Conservation (phyloP, 2,888 invertebrate species). For the Drosophila lacicola region DNA sequence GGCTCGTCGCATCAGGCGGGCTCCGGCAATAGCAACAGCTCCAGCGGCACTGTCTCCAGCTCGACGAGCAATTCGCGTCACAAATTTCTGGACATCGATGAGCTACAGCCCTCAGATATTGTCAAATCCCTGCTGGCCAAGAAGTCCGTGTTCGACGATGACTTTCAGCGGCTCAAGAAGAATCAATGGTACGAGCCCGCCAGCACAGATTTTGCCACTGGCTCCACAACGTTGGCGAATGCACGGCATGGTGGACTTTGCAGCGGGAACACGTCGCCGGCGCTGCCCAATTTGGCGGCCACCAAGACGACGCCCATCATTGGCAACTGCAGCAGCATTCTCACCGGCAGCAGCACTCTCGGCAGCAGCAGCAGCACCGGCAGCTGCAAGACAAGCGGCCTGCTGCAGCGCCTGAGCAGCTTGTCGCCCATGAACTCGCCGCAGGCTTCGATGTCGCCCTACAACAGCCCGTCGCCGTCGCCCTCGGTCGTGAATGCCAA, state of each 20-base stretch:
- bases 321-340: conserved; percentile 55
- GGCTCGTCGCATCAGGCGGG: conserved; percentile 57
- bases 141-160: conserved; percentile 98
- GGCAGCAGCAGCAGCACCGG: conserved; percentile 32
- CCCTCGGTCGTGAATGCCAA: conserved; percentile 73
- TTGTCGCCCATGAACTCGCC: conserved; percentile 85
- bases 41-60: conserved; percentile 87
- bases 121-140: conserved; percentile 96
- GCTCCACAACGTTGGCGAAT: conserved; percentile 22
- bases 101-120: conserved; percentile 96
- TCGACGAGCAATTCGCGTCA: conserved; percentile 87
- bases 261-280: conserved; percentile 81
- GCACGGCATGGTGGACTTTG: conserved; percentile 57
- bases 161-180: conserved; percentile 95
- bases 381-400: conserved; percentile 56
- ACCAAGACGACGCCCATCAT: conserved; percentile 75
- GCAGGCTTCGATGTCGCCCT: conserved; percentile 84
- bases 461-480: conserved; percentile 85
- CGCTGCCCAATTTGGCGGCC: conserved; percentile 83
- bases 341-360: conserved; percentile 17
- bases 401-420: conserved; percentile 83
- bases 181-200: conserved; percentile 91
- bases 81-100: conserved; percentile 91
- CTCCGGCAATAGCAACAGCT: conserved; percentile 69
- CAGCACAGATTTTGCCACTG: conserved; percentile 54